Percentiles rank a stretch among this genome's conserved stretches.
Evolutionary conservation across 2,113 vertebrate species (phyloP).

Genomic region (Spea bombifrons): DNA sequence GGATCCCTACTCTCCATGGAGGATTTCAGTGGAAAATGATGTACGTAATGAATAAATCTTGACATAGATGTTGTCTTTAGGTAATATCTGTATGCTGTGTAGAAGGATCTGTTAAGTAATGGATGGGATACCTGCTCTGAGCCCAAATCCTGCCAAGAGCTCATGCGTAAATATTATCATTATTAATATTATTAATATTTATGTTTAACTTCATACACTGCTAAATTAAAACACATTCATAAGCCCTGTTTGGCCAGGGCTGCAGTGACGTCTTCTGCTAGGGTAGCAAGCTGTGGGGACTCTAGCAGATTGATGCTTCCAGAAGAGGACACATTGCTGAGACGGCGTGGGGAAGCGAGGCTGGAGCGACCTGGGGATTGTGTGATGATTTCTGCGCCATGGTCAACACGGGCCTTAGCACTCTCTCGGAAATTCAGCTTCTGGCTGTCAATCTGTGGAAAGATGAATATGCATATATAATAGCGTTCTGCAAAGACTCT

Average conservation of each 20-base stretch:
- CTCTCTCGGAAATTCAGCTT: constrained; percentile 86
- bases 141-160: constrained; percentile 74
- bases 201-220: constrained; percentile 54
- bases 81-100: constrained; percentile 31
- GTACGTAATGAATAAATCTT: constrained; percentile 32
- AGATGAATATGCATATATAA: constrained; percentile 43
- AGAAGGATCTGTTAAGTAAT: constrained; percentile 64
- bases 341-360: constrained; percentile 80
- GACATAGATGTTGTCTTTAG: constrained; percentile 16
- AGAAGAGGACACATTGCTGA: constrained; percentile 93
- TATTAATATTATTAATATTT: constrained; percentile 42
- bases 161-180: constrained; percentile 73
- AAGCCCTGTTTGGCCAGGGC: constrained; percentile 98
- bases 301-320: constrained; percentile 95
- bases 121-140: constrained; percentile 73
- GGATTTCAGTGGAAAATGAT: constrained; percentile 12
- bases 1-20: constrained; percentile 51
- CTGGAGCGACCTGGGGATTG: constrained; percentile 85
- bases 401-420: constrained; percentile 89
- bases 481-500: background rate
- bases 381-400: constrained; percentile 87
- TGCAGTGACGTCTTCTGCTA: constrained; percentile 94
- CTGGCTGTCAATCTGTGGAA: constrained; percentile 90
- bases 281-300: constrained; percentile 89
- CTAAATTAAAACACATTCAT: constrained; percentile 74